Evolutionary conservation across 2,888 invertebrate species (phyloP), one percentile per base, ranked within the genome.

Genomic region (Nineta flava): DNA sequence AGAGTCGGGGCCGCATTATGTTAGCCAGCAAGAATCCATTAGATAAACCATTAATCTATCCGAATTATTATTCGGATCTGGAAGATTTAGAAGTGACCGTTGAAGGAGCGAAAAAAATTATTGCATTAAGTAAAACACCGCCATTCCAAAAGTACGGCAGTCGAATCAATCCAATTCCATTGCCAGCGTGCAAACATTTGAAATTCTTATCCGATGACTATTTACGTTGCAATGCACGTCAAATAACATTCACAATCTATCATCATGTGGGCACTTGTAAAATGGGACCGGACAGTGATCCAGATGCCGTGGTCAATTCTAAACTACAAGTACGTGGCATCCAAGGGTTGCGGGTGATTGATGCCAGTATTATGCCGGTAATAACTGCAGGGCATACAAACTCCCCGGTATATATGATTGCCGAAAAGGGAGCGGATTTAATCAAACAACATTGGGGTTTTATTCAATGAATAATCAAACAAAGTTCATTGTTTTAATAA

Each of bases 311-410:
- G 0, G 82, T 83, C 0, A 76, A 81, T 59, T 67, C 77, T 2
- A 66, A 75, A 56, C 60, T 82, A 49, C 68, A 69, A 55, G 78
- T 82, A 1, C 76, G 81, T 57, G 86, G 85, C 6, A 69, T 87
- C 10, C 66, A 72, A 12, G 73, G 75, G 4, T 65, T 87, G 40
- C 69, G 87, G 54, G 84, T 87, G 0, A 78, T 84, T 51, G 87
- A 87, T 60, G 84, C 84, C 0, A 84, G 84, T 54, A 74, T 87
- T 41, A 87, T 87, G 75, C 87, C 87, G 1, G 76, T 76, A 62
- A 79, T 87, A 42, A 77, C 80, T 1, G 79, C 84, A 1, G 81
- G 80, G 17, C 86, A 87, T 60, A 86, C 86, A 1, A 86, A 86
- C 57, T 80, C 83, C 0, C 83, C 87, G 0, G 74, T 74, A 1